Evolutionary conservation across 1,140 invertebrate genomes (phyloP).

Genomic region (Harpegnathos saltator): DNA sequence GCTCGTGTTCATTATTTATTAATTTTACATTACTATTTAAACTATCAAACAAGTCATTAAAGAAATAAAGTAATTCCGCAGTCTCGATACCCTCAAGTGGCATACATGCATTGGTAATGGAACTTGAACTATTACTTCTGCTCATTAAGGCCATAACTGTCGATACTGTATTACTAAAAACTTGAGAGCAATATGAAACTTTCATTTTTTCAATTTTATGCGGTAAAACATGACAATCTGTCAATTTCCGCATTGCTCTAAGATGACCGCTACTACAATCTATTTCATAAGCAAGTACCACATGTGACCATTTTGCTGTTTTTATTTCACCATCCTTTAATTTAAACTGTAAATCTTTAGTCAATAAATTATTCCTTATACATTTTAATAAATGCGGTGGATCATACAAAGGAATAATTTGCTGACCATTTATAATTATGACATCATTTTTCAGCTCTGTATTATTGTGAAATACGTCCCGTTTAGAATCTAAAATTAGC

Average conservation of each 20-base stretch:
- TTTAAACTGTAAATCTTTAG: neutral
- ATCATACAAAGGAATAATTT: slow-evolving; percentile 5
- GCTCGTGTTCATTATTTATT: neutral
- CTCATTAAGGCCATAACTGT: neutral
- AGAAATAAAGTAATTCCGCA: neutral
- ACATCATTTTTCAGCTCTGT: neutral
- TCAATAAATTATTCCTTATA: neutral
- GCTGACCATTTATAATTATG: neutral
- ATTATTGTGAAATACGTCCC: neutral
- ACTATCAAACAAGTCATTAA: slow-evolving; percentile 1
- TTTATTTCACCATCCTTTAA: neutral
- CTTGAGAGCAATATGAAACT: neutral
- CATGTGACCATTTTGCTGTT: slow-evolving; percentile 3
- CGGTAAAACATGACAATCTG: too few species aligned
- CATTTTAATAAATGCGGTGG: neutral
- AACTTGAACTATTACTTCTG: neutral
- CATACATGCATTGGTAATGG: neutral
- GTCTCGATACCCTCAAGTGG: neutral
- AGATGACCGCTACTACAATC: neutral
- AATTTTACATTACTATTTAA: neutral
- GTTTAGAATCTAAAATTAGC: slow-evolving; percentile 9
- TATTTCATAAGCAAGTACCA: neutral
- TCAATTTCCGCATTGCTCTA: too few species aligned
- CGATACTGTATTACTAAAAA: neutral
- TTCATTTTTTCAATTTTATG: too few species aligned